Conservation (phyloP, 2,113 vertebrate species). For the Burhinus oedicnemus region DNA sequence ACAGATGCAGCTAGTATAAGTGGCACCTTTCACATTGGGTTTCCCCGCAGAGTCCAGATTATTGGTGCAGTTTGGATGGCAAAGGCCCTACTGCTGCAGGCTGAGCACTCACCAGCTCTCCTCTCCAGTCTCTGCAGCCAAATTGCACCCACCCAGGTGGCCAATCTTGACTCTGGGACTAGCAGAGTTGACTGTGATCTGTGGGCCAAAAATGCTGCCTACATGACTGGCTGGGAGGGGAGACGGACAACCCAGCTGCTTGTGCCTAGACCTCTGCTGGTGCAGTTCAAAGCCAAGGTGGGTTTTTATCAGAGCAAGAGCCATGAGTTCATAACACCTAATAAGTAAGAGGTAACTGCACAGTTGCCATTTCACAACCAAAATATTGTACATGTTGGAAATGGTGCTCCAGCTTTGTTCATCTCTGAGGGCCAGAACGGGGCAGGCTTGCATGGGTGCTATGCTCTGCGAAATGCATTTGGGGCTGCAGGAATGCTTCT, state of each 20-base stretch:
- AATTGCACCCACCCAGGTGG: neutral
- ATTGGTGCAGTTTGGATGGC: neutral
- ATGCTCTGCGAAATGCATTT: neutral
- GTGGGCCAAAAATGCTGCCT: neutral
- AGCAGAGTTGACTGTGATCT: neutral
- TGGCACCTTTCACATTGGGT: neutral
- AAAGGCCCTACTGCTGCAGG: neutral
- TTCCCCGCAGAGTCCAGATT: neutral
- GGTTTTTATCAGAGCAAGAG: neutral
- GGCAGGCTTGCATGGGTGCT: neutral
- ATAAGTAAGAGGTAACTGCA: neutral
- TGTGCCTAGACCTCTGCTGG: neutral
- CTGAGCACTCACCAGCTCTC: neutral
- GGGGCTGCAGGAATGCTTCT: neutral
- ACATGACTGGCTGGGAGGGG: neutral
- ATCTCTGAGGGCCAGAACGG: neutral
- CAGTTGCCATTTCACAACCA: neutral
- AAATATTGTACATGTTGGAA: neutral
- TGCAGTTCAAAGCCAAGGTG: neutral
- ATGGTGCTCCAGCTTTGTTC: neutral
- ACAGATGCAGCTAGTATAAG: neutral
- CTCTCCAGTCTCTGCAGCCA: neutral
- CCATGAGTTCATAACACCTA: neutral
- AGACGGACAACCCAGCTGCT: neutral
- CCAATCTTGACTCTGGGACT: rapidly evolving